A percentile compares a stretch with the other conserved stretches of the same genome.
These are phyloP conservation scores for Brachyalestes nurse DNA, from an alignment of 2,797 vertebrate genomes.

Conservation along the genomic window DNA sequence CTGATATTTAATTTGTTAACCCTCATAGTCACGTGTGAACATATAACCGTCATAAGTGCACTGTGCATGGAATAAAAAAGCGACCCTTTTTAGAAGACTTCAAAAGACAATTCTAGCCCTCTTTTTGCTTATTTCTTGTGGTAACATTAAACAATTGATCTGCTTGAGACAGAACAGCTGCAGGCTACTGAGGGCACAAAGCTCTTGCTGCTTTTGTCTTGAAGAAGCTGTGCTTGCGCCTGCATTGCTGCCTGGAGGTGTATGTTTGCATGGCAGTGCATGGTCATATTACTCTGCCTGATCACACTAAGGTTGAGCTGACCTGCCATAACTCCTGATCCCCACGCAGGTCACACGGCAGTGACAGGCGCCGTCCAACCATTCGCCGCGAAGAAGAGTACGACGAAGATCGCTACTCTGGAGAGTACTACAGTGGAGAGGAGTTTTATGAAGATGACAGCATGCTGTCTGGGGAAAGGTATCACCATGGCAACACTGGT, in stretches of 20 bases:
- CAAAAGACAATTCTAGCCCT: neutral
- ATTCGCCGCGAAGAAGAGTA: constrained; percentile 90
- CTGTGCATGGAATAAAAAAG: neutral
- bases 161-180: neutral
- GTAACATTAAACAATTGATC: neutral
- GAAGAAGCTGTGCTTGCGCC: constrained; percentile 46
- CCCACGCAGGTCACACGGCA: constrained; percentile 83
- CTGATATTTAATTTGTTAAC: no score
- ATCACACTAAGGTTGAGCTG: constrained; percentile 9
- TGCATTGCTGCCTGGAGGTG: constrained; percentile 67
- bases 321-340: constrained; percentile 49
- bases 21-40: no score
- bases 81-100: neutral
- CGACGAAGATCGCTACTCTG: constrained; percentile 85
- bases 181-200: constrained; percentile 22
- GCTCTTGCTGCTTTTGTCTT: constrained; percentile 48
- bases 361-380: constrained; percentile 85
- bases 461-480: constrained; percentile 90
- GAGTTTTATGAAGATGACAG: constrained; percentile 93
- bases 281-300: constrained; percentile 54
- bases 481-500: constrained; percentile 31
- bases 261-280: constrained; percentile 77
- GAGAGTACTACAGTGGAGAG: constrained; percentile 93
- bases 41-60: neutral
- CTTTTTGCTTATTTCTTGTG: neutral